phyloP scores from a whole-genome alignment of 2,888 invertebrate genomes.

The Chymomyza caudatula region DNA sequence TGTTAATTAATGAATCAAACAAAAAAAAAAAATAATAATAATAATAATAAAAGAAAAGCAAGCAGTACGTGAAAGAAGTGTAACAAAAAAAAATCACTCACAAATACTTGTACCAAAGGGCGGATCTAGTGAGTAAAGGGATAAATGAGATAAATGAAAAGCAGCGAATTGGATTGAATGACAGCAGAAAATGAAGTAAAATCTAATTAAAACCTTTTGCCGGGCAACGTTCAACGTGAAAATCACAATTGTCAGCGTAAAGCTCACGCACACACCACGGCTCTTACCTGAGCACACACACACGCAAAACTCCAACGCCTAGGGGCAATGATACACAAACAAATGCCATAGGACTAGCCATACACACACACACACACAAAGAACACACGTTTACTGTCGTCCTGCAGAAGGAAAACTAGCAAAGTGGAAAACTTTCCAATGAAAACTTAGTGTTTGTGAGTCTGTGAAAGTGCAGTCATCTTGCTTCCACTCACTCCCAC shows the following conservation, averaged over 20 bases:
- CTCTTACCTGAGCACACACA: conserved; percentile 30
- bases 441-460: background rate
- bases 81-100: conserved; percentile 4
- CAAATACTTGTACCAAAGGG: background rate
- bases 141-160: background rate
- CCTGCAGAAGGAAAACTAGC: conserved; percentile 41
- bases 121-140: conserved; percentile 6
- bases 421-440: conserved; percentile 34
- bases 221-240: conserved; percentile 25
- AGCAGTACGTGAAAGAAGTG: conserved; percentile 7
- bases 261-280: conserved; percentile 27
- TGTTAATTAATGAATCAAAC: conserved; percentile 19
- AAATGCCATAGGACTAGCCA: conserved; percentile 35
- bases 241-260: conserved; percentile 66
- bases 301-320: conserved; percentile 46
- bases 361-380: background rate
- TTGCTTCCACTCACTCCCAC: background rate
- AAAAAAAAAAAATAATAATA: conserved; percentile 5
- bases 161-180: conserved; percentile 34
- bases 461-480: background rate
- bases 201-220: conserved; percentile 58
- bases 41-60: background rate
- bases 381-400: no score
- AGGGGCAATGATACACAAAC: conserved; percentile 57
- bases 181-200: conserved; percentile 51